A percentile compares a stretch with the other conserved stretches of the same genome.
Conservation (phyloP, 2,888 invertebrate genomes). For the Yponomeuta evonymella region DNA sequence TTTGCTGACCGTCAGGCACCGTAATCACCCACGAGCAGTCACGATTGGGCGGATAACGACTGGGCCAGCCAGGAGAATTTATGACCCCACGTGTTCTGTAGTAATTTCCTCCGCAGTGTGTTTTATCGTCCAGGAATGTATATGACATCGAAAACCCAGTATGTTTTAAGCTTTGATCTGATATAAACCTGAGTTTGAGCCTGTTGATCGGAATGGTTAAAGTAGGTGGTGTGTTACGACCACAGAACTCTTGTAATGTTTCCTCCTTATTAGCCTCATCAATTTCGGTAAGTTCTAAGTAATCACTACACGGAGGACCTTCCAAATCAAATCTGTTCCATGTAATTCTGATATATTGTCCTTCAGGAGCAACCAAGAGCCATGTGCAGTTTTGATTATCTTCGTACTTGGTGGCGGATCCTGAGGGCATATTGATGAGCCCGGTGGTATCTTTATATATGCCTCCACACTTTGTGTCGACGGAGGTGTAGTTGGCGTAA, state of each 20-base stretch:
- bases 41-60: slow-evolving; percentile 79
- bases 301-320: slow-evolving; percentile 78
- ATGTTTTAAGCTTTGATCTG: slow-evolving; percentile 63
- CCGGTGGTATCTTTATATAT: slow-evolving; percentile 78
- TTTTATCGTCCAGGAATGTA: slow-evolving; percentile 55
- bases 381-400: slow-evolving; percentile 80
- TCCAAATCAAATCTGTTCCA: slow-evolving; percentile 86
- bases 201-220: slow-evolving; percentile 81
- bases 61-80: slow-evolving; percentile 87
- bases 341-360: slow-evolving; percentile 81
- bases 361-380: slow-evolving; percentile 83
- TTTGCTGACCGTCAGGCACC: slow-evolving; percentile 81
- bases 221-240: slow-evolving; percentile 78
- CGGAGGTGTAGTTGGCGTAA: slow-evolving; percentile 82
- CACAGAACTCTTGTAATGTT: slow-evolving; percentile 80
- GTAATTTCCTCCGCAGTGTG: slow-evolving; percentile 83
- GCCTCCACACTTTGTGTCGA: slow-evolving; percentile 85
- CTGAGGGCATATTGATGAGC: slow-evolving; percentile 79
- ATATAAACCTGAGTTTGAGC: slow-evolving; percentile 81
- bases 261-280: slow-evolving; percentile 59
- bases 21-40: slow-evolving; percentile 90
- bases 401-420: slow-evolving; percentile 41
- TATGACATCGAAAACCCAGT: slow-evolving; percentile 87
- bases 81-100: slow-evolving; percentile 81
- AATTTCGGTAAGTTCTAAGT: slow-evolving; percentile 80